Evolutionary conservation across 1,140 invertebrate genomes (phyloP).

Genomic region (Diplogasteroides magnus): DNA sequence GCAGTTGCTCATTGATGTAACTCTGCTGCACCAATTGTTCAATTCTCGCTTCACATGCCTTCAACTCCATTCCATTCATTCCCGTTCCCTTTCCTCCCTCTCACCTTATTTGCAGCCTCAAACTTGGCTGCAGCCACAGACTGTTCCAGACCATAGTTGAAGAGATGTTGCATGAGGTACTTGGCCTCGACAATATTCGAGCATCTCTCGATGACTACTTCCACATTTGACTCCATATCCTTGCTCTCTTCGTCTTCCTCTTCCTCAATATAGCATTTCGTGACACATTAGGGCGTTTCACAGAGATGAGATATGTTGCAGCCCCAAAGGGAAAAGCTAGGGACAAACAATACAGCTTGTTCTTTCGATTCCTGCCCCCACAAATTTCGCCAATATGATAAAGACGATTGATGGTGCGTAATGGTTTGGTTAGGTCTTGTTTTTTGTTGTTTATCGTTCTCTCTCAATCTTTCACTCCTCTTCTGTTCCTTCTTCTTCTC

Average conservation of each 20-base stretch:
- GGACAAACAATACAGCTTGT: too few species aligned
- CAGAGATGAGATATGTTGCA: too few species aligned
- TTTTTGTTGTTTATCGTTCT: too few species aligned
- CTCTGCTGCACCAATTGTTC: constrained; percentile 31
- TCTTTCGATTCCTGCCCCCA: too few species aligned
- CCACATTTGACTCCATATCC: constrained; percentile 8
- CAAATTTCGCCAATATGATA: constrained; percentile 1
- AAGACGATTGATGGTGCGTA: constrained; percentile 1
- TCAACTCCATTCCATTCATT: constrained; percentile 5
- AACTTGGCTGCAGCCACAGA: constrained; percentile 13
- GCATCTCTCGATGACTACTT: constrained; percentile 3
- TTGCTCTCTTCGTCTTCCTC: constrained; percentile 11
- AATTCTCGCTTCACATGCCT: constrained; percentile 29
- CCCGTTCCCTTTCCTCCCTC: background rate
- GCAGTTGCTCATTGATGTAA: constrained; percentile 24
- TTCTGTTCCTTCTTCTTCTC: too few species aligned
- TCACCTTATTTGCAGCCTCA: constrained; percentile 12
- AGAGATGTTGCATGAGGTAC: constrained; percentile 23
- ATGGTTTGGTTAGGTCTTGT: too few species aligned
- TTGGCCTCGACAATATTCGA: constrained; percentile 20
- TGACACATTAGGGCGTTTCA: too few species aligned
- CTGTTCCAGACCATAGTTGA: constrained; percentile 9
- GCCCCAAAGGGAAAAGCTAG: too few species aligned
- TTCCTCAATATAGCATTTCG: too few species aligned
- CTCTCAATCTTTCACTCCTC: too few species aligned